Evolutionary conservation across 2,888 invertebrate species (phyloP), one percentile per base, ranked within the genome.

Genomic region (Cheilosia grossa): DNA sequence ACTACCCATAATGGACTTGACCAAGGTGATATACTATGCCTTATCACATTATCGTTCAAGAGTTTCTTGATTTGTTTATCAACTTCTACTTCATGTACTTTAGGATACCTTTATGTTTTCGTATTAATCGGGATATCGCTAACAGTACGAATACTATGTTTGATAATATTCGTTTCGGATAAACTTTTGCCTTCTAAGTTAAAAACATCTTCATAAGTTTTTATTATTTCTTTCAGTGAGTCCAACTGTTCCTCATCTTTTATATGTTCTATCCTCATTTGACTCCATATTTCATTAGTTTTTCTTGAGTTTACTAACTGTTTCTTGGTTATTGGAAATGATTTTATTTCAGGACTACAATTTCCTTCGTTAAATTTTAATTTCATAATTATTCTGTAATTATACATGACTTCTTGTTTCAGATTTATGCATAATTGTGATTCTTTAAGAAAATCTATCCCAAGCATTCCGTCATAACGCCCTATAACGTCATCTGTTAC

Each of bases 101-200:
- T 64, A 6, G 51, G 63, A 47, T 63, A 63, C 24, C 63, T 47
- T 9, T 51, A 64, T 10, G 63, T 49, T 64, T 64, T 49, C 15
- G 33, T 13, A 10, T 44, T 47, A 33, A 33, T 30, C 17, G 33
- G 33, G 5, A 30, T 30, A 15, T 54, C 54, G 19, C 6, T 64
- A 19, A 33, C 42, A 3, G 49, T 49, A 10, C 33, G 13, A 2
- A 49, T 9, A 17, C 10, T 19, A 37, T 49, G 47, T 47, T 63
- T 30, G 15, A 30, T 17, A 30, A 7, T 47, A 10, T n/a, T 9
- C 4, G 42, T 44, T 44, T 61, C 61, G 2, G 61, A 27, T 61
- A 61, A 61, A 27, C 27, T 13, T 42, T 61, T 44, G 4, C 15
- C 44, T 6, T 61, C 42, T 44, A 61, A 15, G n/a, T 17, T n/a